These are phyloP conservation scores for Cylloceria caligata DNA, from an alignment of 2,888 invertebrate genomes.

Conservation along the genomic window DNA sequence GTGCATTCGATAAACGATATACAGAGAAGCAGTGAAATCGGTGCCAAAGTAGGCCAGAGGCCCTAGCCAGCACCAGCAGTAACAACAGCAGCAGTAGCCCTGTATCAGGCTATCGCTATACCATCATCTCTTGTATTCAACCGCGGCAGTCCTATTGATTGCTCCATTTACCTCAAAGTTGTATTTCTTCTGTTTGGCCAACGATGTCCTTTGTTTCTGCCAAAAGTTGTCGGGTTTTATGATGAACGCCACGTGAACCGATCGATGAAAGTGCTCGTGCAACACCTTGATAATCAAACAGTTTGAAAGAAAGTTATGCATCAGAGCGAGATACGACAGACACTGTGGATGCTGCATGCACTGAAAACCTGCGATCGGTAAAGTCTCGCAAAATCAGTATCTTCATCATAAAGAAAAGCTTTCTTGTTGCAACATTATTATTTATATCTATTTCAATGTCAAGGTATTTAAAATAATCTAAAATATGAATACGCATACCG, in stretches of 20 bases:
- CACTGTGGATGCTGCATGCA: conserved; percentile 26
- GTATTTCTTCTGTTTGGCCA: conserved; percentile 99
- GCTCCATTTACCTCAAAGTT: conserved; percentile 95
- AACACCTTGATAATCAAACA: conserved; percentile 86
- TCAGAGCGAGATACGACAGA: not conserved
- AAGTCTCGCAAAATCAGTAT: not conserved
- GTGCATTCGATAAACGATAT: conserved; percentile 75
- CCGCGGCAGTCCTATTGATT: conserved; percentile 75
- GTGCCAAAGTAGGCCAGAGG: conserved; percentile 76
- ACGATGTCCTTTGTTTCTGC: conserved; percentile 99
- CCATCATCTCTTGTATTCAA: conserved; percentile 70
- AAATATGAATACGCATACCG: not conserved
- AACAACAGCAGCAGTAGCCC: conserved; percentile 8
- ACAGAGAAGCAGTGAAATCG: conserved; percentile 68
- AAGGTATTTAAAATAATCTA: not conserved
- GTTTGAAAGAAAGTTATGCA: conserved; percentile 17
- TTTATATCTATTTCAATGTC: not conserved
- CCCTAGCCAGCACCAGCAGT: conserved; percentile 37
- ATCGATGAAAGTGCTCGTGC: conserved; percentile 97
- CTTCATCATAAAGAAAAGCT: not conserved
- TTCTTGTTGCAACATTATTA: not conserved
- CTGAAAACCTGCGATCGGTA: not conserved
- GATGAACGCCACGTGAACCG: conserved; percentile 97
- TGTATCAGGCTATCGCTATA: conserved; percentile 71
- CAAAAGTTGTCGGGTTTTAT: conserved; percentile 99